A percentile compares a stretch with the other conserved stretches of the same genome.
Conservation (phyloP, 2,888 invertebrate species). For the Cephus nigrinus region DNA sequence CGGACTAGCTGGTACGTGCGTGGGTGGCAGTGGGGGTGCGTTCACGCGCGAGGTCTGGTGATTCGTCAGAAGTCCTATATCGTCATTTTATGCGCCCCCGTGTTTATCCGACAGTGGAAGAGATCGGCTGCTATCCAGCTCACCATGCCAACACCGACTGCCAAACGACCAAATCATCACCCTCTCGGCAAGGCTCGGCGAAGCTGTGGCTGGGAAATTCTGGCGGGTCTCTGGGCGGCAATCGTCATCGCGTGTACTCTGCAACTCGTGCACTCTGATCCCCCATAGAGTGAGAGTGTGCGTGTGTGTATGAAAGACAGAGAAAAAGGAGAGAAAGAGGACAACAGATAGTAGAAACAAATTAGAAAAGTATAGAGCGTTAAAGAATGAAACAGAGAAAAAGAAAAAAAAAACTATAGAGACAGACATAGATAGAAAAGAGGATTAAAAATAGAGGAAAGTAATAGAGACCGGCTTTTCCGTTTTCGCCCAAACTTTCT, state of each 20-base stretch:
- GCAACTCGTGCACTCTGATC: constrained; percentile 38
- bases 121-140: background rate
- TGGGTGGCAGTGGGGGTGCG: constrained; percentile 2
- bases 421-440: background rate
- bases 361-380: background rate
- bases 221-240: constrained; percentile 11
- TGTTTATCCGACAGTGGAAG: constrained; percentile 2
- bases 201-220: constrained; percentile 20
- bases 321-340: background rate
- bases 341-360: background rate
- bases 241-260: constrained; percentile 17
- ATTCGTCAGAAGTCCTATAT: constrained; percentile 12
- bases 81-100: background rate
- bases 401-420: background rate
- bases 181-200: constrained; percentile 14
- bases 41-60: constrained; percentile 38
- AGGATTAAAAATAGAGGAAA: background rate
- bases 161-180: background rate
- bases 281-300: constrained; percentile 30
- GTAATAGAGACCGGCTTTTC: background rate
- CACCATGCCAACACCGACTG: background rate
- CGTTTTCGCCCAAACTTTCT: constrained; percentile 22
- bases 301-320: background rate
- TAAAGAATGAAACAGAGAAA: background rate
- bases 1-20: constrained; percentile 17